Conservation (phyloP, 2,888 invertebrate genomes). For the Gonocerus acuteangulatus region DNA sequence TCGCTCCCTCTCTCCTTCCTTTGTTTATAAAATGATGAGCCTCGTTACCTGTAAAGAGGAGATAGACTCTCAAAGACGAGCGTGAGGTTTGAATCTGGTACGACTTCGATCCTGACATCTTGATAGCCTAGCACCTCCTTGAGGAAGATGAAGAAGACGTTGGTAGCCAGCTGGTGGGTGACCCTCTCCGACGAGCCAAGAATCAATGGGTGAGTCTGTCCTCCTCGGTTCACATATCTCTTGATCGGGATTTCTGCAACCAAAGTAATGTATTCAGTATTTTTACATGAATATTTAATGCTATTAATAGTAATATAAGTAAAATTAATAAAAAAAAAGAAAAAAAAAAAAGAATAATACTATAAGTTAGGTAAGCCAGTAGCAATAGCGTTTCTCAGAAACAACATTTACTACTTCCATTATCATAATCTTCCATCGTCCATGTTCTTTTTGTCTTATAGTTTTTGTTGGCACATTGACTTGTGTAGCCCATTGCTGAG, state of each 20-base stretch:
- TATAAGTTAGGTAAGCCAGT: neutral
- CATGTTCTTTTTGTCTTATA: too few relatives aligned
- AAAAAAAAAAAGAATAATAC: neutral
- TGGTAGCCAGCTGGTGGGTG: conserved; percentile 51
- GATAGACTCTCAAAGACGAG: conserved; percentile 1
- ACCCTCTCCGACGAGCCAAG: conserved; percentile 51
- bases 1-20: too few relatives aligned
- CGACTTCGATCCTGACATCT: conserved; percentile 40
- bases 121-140: conserved; percentile 48
- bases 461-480: too few relatives aligned
- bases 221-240: conserved; percentile 37
- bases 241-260: conserved; percentile 48
- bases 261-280: neutral
- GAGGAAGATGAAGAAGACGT: conserved; percentile 53
- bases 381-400: too few relatives aligned
- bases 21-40: neutral
- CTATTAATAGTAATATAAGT: too few relatives aligned
- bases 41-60: neutral
- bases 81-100: neutral
- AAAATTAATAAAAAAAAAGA: neutral
- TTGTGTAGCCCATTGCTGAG: too few relatives aligned
- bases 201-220: conserved; percentile 6
- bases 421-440: too few relatives aligned
- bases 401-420: too few relatives aligned
- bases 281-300: too few relatives aligned